A percentile compares a stretch with the other conserved stretches of the same genome.
Conservation (phyloP, 2,113 vertebrate genomes). For the Strigops habroptila region DNA sequence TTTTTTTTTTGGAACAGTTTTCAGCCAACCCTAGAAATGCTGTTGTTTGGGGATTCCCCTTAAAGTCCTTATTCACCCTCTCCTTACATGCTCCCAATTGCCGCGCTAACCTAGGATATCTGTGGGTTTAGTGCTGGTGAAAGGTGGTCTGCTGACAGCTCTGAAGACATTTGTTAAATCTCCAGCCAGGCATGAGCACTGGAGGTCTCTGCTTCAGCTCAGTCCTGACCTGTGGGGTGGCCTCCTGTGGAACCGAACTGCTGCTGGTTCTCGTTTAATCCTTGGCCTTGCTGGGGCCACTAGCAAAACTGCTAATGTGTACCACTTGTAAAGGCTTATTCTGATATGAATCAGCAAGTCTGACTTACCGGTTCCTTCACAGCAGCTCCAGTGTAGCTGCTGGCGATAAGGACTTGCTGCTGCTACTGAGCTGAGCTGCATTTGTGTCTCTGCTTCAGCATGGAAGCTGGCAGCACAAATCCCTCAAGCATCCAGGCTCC, state of each 20-base stretch:
- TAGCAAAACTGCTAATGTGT: not conserved
- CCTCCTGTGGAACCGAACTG: not conserved
- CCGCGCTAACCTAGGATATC: rapidly evolving
- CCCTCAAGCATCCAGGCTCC: not conserved
- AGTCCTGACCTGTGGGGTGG: not conserved
- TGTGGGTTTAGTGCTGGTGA: not conserved
- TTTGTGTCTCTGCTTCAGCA: not conserved
- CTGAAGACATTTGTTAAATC: not conserved
- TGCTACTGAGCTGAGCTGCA: not conserved
- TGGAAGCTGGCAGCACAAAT: not conserved
- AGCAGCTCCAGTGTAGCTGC: not conserved
- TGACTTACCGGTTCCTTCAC: not conserved
- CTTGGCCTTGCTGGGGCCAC: not conserved
- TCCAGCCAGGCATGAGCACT: not conserved
- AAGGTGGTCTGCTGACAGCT: not conserved
- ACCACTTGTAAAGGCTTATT: not conserved
- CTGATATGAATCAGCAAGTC: not conserved
- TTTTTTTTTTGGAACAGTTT: not conserved
- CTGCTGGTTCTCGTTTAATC: not conserved
- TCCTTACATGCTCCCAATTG: not conserved
- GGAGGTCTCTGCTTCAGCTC: not conserved
- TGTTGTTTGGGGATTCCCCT: not conserved
- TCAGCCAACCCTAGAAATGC: not conserved
- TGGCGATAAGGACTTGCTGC: not conserved
- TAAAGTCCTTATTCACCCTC: not conserved